These are phyloP conservation scores for Anhinga anhinga DNA, from an alignment of 2,113 vertebrate genomes.

Conservation along the genomic window DNA sequence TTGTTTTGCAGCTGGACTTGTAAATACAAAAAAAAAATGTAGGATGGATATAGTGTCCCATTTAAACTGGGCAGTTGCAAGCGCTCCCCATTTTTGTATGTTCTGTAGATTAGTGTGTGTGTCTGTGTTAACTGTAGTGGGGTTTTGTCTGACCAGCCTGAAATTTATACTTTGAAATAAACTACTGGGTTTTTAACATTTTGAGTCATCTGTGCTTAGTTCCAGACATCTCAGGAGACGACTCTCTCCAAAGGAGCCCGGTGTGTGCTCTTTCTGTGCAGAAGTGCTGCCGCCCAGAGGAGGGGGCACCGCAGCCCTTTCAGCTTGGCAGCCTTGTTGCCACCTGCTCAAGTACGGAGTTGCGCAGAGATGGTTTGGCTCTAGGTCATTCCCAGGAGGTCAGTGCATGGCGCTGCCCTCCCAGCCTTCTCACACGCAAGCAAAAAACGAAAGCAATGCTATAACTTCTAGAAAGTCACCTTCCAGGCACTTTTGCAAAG, in stretches of 20 bases:
- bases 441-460: not conserved
- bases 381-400: not conserved
- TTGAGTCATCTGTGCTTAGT: constrained; percentile 64
- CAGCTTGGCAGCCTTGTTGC: not conserved
- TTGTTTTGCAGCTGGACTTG: constrained; percentile 61
- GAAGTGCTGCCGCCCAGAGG: no score
- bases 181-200: constrained; percentile 75
- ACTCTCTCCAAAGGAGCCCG: not conserved
- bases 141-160: constrained; percentile 75
- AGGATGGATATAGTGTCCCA: constrained; percentile 59
- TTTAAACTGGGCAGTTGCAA: constrained; percentile 51
- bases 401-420: not conserved
- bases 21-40: constrained; percentile 64
- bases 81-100: constrained; percentile 69
- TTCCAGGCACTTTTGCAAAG: not conserved
- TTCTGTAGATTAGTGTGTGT: constrained; percentile 66
- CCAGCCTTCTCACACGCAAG: not conserved
- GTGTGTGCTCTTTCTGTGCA: not conserved
- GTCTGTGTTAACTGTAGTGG: constrained; percentile 72
- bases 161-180: constrained; percentile 85
- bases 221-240: not conserved
- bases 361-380: not conserved
- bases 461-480: not conserved
- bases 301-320: not conserved
- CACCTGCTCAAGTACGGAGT: no score